Evolutionary conservation across 2,797 vertebrate genomes (phyloP).

Genomic region (Todus mexicanus): DNA sequence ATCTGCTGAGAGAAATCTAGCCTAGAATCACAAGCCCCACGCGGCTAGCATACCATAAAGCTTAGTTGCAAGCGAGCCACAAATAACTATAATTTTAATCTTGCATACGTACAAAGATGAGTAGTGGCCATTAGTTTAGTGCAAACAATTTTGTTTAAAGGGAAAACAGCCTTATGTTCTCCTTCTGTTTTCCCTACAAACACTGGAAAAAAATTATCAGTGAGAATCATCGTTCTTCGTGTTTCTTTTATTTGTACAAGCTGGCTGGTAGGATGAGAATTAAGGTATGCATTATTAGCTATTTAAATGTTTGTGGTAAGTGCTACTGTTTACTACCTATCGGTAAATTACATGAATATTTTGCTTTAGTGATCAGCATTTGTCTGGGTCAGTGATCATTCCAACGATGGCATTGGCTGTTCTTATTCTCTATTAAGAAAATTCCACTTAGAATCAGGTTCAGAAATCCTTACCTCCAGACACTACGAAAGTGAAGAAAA

Average conservation of each 20-base stretch:
- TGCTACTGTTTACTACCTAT: conserved; percentile 53
- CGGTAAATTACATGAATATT: conserved; percentile 61
- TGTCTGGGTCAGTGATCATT: conserved; percentile 48
- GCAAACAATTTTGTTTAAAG: conserved; percentile 61
- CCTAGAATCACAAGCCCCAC: conserved; percentile 27
- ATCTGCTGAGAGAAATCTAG: conserved; percentile 30
- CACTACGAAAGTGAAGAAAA: conserved; percentile 29
- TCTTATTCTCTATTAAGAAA: conserved; percentile 26
- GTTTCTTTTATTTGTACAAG: conserved; percentile 58
- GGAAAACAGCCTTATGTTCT: conserved; percentile 49
- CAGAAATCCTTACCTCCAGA: conserved; percentile 65
- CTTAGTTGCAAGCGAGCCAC: conserved; percentile 49
- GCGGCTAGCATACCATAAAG: conserved; percentile 57
- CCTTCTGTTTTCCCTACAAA: conserved; percentile 58
- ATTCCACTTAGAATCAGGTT: conserved; percentile 61
- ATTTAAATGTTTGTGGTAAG: conserved; percentile 48
- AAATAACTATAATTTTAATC: conserved; percentile 44
- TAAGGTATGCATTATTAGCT: conserved; percentile 56
- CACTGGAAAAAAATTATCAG: conserved; percentile 54
- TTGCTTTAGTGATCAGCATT: conserved; percentile 60
- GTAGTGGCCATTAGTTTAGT: conserved; percentile 50
- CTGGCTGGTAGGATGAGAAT: conserved; percentile 54
- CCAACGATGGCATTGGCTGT: conserved; percentile 1
- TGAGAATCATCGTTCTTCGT: conserved; percentile 45
- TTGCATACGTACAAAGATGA: conserved; percentile 35